Base-by-base conservation (phyloP, 2,888 invertebrate genomes). In the Drosophila kuntzei region DNA sequence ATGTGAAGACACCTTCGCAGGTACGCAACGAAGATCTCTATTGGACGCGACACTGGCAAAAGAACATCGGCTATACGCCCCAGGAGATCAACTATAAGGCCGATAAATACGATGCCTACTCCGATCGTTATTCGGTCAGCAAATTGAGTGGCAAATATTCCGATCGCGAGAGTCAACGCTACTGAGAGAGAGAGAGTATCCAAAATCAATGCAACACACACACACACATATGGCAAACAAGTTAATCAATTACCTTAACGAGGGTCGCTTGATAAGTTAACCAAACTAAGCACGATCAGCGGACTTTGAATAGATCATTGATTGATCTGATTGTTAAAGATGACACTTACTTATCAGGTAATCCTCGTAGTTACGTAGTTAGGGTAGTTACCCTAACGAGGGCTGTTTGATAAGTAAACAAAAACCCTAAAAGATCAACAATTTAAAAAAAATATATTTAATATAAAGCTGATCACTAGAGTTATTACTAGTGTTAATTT, bases 1-100 rank as follows among this genome's bases (percentile, higher is more conserved):
- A 96, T 90, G 95, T 96, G 57, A 96, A 95, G 61, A 95, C 95
- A 70, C 96, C 96, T 0, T 94, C 95, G 27, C 94, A 95, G 81
- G 93, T 95, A 18, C 95, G 96, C 89, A 96, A 96, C 0, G 96
- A 96, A 89, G 97, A 97, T 90, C 94, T 97, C 85, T 97, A 97
- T 91, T 97, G 97, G 97, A 97, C 97, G 0, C 95, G 96, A 82
- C 97, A 97, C 90, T 97, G 97, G 97, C 96, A 96, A 76, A 97
- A 97, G 90, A 96, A 96, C 54, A 96, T 97, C 50, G 96, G 96
- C 0, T 93, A 94, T 16, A 93, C 94, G 57, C 95, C 95, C 3
- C 95, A 95, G 41, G 96, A 97, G 90, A 96, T 96, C 58, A 96
- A 96, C 90, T 96, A 96, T 92, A 96, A 96, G 89, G 94, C 93